Base-by-base conservation (phyloP, 2,797 vertebrate species). In the Geotria australis region DNA sequence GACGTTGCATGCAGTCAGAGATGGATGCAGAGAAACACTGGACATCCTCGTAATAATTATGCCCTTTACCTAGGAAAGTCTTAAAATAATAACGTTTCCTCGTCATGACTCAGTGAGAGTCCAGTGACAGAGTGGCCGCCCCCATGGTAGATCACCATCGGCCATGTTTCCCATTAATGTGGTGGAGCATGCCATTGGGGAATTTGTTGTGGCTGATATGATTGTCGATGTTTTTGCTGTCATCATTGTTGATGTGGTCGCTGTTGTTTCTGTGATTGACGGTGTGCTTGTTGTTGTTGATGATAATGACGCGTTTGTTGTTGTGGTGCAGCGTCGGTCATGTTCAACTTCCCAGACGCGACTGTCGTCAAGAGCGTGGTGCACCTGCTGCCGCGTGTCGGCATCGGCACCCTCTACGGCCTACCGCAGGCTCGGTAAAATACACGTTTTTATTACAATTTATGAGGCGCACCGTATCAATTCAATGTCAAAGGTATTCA, bases 311-410 rank as follows among this genome's bases (percentile, higher is more conserved):
- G 48, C 51, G 48, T 51, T 51, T 51, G 11, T 11, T 51, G 11
- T 14, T 51, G 3, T n/a, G n/a, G n/a, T 51, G 48, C 48, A 98
- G 91, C 83, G 59, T 77, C 80, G 10, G 76, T 95, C 66, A 85
- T 96, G 83, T 84, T 98, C 69, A 96, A 96, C 76, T 85, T 98
- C 61, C 83, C 84, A 56, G 88, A 98, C 62, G 64, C 74, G 57
- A 73, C 79, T 63, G 79, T 73, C 1, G 82, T 93, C n/a, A 98
- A 94, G 73, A 98, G 93, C 68, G 89, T 96, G 48, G 77, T 98
- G 56, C 79, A 94, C 64, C 78, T 73, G 67, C 76, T 98, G 5
- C 89, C 89, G 65, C 79, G 86, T 56, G 85, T 93, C 3, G 91
- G 91, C n/a, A 75, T 94, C 64, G 89, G 91, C 47, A 93, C 89